Percentiles rank a stretch among this genome's conserved stretches.
Evolutionary conservation across 64 coral and sea anemone genomes (phyloP).

Genomic region (Montipora capricornis): DNA sequence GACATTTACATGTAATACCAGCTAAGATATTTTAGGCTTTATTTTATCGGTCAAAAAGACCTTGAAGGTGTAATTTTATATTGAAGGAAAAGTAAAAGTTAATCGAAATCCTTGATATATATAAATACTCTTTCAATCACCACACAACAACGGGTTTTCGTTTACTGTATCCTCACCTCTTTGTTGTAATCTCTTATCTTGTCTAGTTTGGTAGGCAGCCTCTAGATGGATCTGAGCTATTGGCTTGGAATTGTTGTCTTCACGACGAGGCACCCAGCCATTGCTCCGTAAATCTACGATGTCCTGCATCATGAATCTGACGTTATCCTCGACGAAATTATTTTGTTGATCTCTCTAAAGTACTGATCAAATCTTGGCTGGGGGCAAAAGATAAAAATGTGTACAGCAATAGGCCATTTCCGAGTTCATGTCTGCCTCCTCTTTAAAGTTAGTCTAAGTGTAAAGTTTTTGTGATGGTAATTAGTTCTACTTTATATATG

Average conservation of each 20-base stretch:
- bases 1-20: too few species aligned
- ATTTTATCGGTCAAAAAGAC: too few species aligned
- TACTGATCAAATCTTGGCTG: slow-evolving; percentile 94
- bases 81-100: too few species aligned
- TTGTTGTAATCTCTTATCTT: slow-evolving; percentile 33
- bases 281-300: slow-evolving; percentile 74
- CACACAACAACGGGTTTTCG: too few species aligned
- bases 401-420: neutral
- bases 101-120: too few species aligned
- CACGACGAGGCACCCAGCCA: slow-evolving; percentile 85
- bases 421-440: too few species aligned
- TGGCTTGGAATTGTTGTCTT: slow-evolving; percentile 92
- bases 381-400: neutral
- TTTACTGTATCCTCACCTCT: slow-evolving; percentile 30
- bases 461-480: too few species aligned
- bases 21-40: too few species aligned
- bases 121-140: too few species aligned
- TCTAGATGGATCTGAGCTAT: slow-evolving; percentile 96
- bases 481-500: too few species aligned
- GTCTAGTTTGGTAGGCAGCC: slow-evolving; percentile 63
- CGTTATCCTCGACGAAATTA: slow-evolving; percentile 71
- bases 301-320: slow-evolving; percentile 96
- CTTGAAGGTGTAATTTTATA: too few species aligned
- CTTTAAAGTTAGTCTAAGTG: too few species aligned
- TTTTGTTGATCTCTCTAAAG: slow-evolving; percentile 92